Percentiles rank a stretch among this genome's conserved stretches.
Evolutionary conservation across 2,113 vertebrate genomes (phyloP).

Genomic region (Sigmodon hispidus): DNA sequence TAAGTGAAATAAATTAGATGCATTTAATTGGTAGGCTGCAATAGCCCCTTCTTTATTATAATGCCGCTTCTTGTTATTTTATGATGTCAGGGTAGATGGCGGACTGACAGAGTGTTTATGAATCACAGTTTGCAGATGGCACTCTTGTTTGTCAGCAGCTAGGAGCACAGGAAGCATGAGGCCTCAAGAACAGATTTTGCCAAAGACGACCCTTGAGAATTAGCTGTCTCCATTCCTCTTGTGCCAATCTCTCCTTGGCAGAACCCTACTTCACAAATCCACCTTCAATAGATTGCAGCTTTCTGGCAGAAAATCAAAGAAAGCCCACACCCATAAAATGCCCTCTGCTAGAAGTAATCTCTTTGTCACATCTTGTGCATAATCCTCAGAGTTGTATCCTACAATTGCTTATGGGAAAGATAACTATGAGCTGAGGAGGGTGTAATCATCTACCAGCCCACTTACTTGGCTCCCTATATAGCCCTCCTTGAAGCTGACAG

Average conservation of each 20-base stretch:
- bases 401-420: neutral
- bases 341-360: slow-evolving; percentile 66
- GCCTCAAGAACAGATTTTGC: slow-evolving; percentile 87
- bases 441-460: slow-evolving; percentile 41
- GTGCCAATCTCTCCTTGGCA: slow-evolving; percentile 88
- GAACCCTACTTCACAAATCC: slow-evolving; percentile 83
- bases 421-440: slow-evolving; percentile 55
- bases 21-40: slow-evolving; percentile 90
- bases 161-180: slow-evolving; percentile 88
- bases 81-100: slow-evolving; percentile 91
- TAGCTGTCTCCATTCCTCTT: slow-evolving; percentile 87
- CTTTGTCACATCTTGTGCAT: neutral
- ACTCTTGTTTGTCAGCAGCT: slow-evolving; percentile 89
- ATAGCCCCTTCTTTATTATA: slow-evolving; percentile 90
- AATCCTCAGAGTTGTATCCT: neutral
- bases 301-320: slow-evolving; percentile 83
- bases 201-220: slow-evolving; percentile 90
- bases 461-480: neutral
- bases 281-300: slow-evolving; percentile 85
- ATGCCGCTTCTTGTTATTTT: slow-evolving; percentile 90
- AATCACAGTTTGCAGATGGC: slow-evolving; percentile 93
- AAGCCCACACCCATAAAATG: slow-evolving; percentile 78
- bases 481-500: slow-evolving; percentile 56
- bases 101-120: slow-evolving; percentile 92
- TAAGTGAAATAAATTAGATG: slow-evolving; percentile 92